These are phyloP conservation scores for Ostrea edulis DNA, from an alignment of 1,140 invertebrate species.

Conservation along the genomic window DNA sequence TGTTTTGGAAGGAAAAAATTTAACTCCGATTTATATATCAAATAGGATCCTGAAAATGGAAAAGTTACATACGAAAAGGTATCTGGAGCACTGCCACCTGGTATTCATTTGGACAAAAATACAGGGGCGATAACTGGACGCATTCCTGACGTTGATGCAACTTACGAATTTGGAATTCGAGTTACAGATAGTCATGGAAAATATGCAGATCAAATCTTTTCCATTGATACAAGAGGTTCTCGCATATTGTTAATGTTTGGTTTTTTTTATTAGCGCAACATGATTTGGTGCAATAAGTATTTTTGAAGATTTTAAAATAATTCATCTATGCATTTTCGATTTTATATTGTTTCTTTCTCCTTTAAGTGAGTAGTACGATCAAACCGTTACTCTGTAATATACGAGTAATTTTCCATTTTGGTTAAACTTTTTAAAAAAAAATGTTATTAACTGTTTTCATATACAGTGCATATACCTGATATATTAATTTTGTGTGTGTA, in stretches of 20 bases:
- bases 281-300: not conserved
- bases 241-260: not conserved
- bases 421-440: no score
- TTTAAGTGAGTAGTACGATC: no score
- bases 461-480: no score
- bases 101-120: conserved; percentile 51
- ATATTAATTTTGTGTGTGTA: not conserved
- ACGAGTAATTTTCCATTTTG: no score
- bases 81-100: conserved; percentile 62
- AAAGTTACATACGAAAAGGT: conserved; percentile 56
- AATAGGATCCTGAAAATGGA: conserved; percentile 63
- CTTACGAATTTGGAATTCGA: conserved; percentile 64
- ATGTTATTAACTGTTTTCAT: no score
- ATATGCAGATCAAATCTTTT: conserved; percentile 64
- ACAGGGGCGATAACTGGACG: conserved; percentile 56
- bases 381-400: no score
- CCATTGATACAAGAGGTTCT: conserved; percentile 63
- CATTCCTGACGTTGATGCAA: conserved; percentile 62
- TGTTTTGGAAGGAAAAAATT: no score
- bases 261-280: not conserved
- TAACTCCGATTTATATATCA: not conserved
- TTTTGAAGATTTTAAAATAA: no score
- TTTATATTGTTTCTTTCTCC: no score
- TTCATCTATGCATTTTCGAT: no score
- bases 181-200: conserved; percentile 63